Conservation (phyloP, 1,140 invertebrate species). For the Drosophila murphyi region DNA sequence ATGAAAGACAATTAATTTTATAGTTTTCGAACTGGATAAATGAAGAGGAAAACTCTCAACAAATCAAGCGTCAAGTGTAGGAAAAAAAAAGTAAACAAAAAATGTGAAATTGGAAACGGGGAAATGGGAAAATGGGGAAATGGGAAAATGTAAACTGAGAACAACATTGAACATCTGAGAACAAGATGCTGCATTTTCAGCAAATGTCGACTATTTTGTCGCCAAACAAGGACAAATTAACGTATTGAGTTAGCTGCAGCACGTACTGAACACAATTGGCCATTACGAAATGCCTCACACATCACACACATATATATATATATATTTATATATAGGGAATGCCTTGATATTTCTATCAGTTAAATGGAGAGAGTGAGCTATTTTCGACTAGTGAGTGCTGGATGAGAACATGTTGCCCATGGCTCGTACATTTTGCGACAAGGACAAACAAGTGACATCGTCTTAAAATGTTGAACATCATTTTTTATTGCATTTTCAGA, state of each 20-base stretch:
- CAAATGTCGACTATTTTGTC: conserved; percentile 55
- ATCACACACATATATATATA: conserved; percentile 16
- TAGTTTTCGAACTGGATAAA: neutral
- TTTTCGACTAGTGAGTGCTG: conserved; percentile 5
- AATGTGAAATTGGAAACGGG: neutral
- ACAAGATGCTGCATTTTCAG: conserved; percentile 40
- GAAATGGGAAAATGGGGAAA: conserved; percentile 7
- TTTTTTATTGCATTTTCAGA: conserved; percentile 59
- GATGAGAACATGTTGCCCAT: conserved; percentile 39
- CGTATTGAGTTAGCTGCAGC: conserved; percentile 56
- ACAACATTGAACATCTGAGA: conserved; percentile 2
- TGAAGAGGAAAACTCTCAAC: conserved; percentile 4
- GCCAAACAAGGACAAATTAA: conserved; percentile 59
- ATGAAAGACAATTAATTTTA: neutral
- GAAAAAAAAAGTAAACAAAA: conserved; percentile 1
- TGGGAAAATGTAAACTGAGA: conserved; percentile 31
- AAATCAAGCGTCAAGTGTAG: conserved; percentile 37
- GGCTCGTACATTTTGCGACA: conserved; percentile 41
- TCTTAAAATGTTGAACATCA: conserved; percentile 63
- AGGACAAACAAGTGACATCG: conserved; percentile 61
- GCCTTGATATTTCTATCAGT: conserved; percentile 45
- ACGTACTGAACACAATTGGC: conserved; percentile 55
- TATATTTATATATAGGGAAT: neutral
- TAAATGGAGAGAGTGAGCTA: conserved; percentile 19
- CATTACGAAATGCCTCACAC: conserved; percentile 50